Base-by-base conservation (phyloP, 2,797 vertebrate species). In the Bucorvus abyssinicus region DNA sequence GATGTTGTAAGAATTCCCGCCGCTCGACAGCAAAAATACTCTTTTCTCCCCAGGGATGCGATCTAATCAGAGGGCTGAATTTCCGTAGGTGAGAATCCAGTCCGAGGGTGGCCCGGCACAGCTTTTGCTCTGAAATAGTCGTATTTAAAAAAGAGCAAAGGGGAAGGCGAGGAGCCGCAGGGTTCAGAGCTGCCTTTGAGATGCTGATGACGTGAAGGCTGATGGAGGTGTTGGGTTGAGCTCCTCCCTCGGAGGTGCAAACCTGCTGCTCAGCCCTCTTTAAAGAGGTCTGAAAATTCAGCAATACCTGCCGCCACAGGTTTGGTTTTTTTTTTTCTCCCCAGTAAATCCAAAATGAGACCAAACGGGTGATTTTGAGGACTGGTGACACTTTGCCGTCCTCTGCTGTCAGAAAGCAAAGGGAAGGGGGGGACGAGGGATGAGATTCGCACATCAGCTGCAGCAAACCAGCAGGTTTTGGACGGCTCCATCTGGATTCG, bases 41-140 rank as follows among this genome's bases (percentile, higher is more conserved):
- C 78, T 96, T 87, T 86, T 36, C 74, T 95, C 98, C 93, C 94
- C 19, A 26, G 94, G 97, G 93, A 67, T 74, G 90, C 34, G 17
- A 75, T 92, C 95, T 97, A 91, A 98, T 97, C 97, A 97, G 97
- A 90, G 67, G 88, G 79, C 84, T 81, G 94, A 80, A 96, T 97
- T 97, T 98, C 97, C 91, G 86, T 92, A 88, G 97, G 95, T 81
- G 36, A 92, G 87, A 90, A 96, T 96, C 94, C 84, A 44, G 96
- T 60, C 96, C 57, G 69, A 45, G 57, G 78, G 95, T 86, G 85
- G 89, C 97, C 57, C 4, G 3, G 83, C 57, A 26, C 29, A 13
- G 89, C 80, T 88, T 70, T 88, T 12, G 20, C 65, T 18, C 42
- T 26, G 42, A 93, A 87, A 91, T n/a, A 61, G 38, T 67, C 44